Base-by-base conservation (phyloP, 2,888 invertebrate genomes). In the Frankliniella intonsa region DNA sequence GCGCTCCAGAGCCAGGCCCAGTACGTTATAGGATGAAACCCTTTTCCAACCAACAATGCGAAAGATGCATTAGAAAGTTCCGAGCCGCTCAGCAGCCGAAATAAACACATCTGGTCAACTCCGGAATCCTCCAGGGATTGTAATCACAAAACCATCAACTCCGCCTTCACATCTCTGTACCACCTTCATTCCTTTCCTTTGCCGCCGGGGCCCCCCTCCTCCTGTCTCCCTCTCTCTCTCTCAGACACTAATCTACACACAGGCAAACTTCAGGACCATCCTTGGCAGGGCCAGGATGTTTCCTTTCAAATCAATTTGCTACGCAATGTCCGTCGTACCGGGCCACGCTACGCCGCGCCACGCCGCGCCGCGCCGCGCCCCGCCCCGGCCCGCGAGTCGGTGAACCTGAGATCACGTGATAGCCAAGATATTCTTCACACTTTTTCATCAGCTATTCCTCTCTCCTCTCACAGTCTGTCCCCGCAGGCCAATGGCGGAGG, bases 231-330 rank as follows among this genome's bases (percentile, higher is more conserved):
- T 55, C 55, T 51, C 55, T 55, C 8, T 55, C 55, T 55, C 55
- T 55, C 55, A 14, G 14, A 14, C 55, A 14, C 55, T 38, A 38
- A 38, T 38, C 38, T 38, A 55, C 55, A 55, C 55, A 55, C 55
- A 55, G 17, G 19, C 55, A 55, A 38, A 22, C 25, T 38, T 38
- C 38, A 38, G 38, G 38, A 38, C 38, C 38, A 38, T 38, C 38
- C 38, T 38, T 38, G 38, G 1, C 69, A 76, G 69, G 69, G 12
- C 69, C 69, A 76, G 69, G 69, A 76, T 76, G 69, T 76, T 76
- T n/a, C 69, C 62, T 62, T 62, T 62, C 22, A 25, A 76, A 76
- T 76, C 69, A 76, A 76, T 76, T 76, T 22, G 69, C 22, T 25
- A 76, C 69, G 69, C 69, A 25, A 22, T 25, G 69, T 25, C 19